phyloP scores from a whole-genome alignment of 2,113 vertebrate genomes.

The Erpornis zantholeuca region DNA sequence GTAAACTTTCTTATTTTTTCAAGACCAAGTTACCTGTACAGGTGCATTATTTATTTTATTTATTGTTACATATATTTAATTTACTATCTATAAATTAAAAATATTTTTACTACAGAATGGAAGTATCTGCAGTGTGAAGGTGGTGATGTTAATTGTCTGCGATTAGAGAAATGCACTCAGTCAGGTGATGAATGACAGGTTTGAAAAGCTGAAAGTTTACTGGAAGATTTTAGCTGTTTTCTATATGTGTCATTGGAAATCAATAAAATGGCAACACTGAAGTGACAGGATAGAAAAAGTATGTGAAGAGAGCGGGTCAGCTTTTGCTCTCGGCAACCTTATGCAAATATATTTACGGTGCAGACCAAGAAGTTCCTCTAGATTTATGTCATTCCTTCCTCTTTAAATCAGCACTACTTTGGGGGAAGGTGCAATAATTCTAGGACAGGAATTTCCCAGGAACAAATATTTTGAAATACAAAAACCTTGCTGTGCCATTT shows the following conservation, averaged over 20 bases:
- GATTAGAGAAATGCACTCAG: not conserved
- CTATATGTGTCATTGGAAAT: not conserved
- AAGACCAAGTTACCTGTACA: not conserved
- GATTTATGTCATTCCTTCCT: not conserved
- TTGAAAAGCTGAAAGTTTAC: not conserved
- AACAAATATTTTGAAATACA: not conserved
- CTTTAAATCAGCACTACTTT: not conserved
- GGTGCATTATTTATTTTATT: not conserved
- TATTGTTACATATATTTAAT: not conserved
- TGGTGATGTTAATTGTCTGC: not conserved
- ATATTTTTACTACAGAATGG: not conserved
- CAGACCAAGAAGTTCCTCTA: not conserved
- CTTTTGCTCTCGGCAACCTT: not conserved
- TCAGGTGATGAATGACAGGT: not conserved
- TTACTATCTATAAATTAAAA: not conserved
- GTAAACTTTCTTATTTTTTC: not conserved
- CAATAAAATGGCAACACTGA: not conserved
- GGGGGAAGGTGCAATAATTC: not conserved
- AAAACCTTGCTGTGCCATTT: not conserved
- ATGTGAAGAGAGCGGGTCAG: not conserved
- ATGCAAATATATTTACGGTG: not conserved
- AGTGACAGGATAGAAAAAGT: not conserved
- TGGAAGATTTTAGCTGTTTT: not conserved
- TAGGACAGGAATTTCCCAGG: not conserved
- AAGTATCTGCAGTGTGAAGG: not conserved